Percentiles rank a stretch among this genome's conserved stretches.
Conservation (phyloP, 2,888 invertebrate genomes). For the Cotesia congregata region DNA sequence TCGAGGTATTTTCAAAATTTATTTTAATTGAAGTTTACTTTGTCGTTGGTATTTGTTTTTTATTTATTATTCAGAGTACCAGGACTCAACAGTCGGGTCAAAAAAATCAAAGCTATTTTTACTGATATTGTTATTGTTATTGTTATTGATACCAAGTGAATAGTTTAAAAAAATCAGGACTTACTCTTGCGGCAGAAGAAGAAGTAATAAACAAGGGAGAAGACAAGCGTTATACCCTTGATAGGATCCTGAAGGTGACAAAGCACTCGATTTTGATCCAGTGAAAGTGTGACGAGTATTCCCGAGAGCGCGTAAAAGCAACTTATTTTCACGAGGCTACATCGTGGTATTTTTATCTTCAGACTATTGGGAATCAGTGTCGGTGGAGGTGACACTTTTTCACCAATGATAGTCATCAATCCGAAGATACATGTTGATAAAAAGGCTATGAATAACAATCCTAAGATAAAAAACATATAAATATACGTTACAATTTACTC, state of each 20-base stretch:
- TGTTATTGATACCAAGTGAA: background rate
- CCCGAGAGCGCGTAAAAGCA: conserved; percentile 70
- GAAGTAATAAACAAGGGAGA: conserved; percentile 75
- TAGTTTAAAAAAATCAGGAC: conserved; percentile 49
- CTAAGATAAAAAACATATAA: conserved; percentile 41
- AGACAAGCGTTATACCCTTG: conserved; percentile 74
- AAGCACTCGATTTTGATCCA: conserved; percentile 73
- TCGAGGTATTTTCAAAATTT: no score
- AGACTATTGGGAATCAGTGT: conserved; percentile 62
- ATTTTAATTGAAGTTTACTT: no score
- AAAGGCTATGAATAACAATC: conserved; percentile 62
- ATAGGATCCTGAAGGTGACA: conserved; percentile 77
- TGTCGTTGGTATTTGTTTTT: background rate
- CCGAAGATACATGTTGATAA: conserved; percentile 58
- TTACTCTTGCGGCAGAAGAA: conserved; percentile 75
- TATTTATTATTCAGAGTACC: background rate
- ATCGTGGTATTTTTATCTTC: conserved; percentile 67
- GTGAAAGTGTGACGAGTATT: conserved; percentile 71
- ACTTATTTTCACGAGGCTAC: conserved; percentile 69
- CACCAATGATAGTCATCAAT: conserved; percentile 53
- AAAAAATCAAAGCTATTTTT: background rate
- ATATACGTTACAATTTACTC: no score
- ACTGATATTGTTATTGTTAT: background rate
- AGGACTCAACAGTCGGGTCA: no score
- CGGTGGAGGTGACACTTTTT: conserved; percentile 59